Base-by-base conservation (phyloP, 2,888 invertebrate species). In the Panopea generosa region DNA sequence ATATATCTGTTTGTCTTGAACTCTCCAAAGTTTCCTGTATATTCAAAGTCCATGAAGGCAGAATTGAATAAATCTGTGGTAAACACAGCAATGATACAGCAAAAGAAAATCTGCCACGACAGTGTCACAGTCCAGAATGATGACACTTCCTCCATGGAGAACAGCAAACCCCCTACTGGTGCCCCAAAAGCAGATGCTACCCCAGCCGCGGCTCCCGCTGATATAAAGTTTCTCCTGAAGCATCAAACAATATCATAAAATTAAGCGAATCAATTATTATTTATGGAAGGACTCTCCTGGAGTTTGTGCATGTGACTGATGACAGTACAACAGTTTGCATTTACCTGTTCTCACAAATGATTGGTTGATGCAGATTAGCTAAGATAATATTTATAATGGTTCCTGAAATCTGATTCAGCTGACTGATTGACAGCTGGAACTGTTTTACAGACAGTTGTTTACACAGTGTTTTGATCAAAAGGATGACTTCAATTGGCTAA, bases 71-170 rank as follows among this genome's bases (percentile, higher is more conserved):
- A 83, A 68, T 91, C 92, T 4, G 92, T 90, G 11, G 92, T 92
- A 76, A 91, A 91, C 2, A 91, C 87, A n/a, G 92, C 87, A 38
- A 93, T 84, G 88, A 93, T 93, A 76, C 93, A 93, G 70, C 93
- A 93, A 77, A 93, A 93, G 83, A 93, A 93, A 20, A 93, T 92
- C 87, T 93, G 92, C 93, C 93, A 93, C 7, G 93, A 91, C 53
- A 93, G 83, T 29, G 91, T 91, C 63, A 90, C 90, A 14, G 91
- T 91, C 93, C 93, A 93, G 84, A 93, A 93, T 4, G 93, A 93
- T 0, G 93, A 93, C 40, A 93, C 93, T 82, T 93, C 93, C 82
- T 93, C 93, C 93, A 93, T 93, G 53, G 92, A 92, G 78, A 93
- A 93, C 43, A 93, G 86, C 47, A 93, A 85, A 3, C 93, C 93